Conservation (phyloP, 2,797 vertebrate species). For the Rhinichthys osculus region DNA sequence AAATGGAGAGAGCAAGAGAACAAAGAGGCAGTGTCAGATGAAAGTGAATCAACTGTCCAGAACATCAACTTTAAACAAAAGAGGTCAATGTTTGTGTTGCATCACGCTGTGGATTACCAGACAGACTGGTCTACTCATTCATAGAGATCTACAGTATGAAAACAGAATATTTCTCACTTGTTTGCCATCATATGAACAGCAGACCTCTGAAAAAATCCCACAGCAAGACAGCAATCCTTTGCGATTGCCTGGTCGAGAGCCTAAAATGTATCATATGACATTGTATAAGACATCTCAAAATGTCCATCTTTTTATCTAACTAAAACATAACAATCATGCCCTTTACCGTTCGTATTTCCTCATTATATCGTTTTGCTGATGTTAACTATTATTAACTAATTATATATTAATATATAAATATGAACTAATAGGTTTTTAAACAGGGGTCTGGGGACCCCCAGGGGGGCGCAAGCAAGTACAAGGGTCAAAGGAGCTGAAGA, state of each 20-base stretch:
- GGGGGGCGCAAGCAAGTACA: background rate
- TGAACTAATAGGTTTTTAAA: background rate
- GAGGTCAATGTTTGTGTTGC: conserved; percentile 13
- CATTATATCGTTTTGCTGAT: background rate
- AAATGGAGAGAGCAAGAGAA: background rate
- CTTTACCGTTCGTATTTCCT: background rate
- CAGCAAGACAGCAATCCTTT: conserved; percentile 86
- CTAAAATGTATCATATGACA: conserved; percentile 70
- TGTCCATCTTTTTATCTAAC: background rate
- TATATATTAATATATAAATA: too few species aligned
- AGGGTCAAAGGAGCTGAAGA: background rate
- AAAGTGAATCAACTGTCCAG: background rate
- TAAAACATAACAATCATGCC: background rate
- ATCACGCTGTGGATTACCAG: background rate
- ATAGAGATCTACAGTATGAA: background rate
- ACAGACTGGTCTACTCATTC: background rate
- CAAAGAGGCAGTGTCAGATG: conserved; percentile 26
- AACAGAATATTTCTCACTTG: conserved; percentile 72
- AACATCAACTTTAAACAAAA: conserved; percentile 28
- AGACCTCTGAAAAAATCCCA: conserved; percentile 89
- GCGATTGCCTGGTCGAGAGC: conserved; percentile 80
- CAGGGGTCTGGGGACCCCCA: background rate
- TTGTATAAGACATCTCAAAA: background rate
- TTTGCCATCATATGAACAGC: conserved; percentile 80
- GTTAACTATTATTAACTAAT: too few species aligned